Evolutionary conservation across 2,113 vertebrate species (phyloP), one percentile per base, ranked within the genome.

Genomic region (Phylloscopus trochilus): DNA sequence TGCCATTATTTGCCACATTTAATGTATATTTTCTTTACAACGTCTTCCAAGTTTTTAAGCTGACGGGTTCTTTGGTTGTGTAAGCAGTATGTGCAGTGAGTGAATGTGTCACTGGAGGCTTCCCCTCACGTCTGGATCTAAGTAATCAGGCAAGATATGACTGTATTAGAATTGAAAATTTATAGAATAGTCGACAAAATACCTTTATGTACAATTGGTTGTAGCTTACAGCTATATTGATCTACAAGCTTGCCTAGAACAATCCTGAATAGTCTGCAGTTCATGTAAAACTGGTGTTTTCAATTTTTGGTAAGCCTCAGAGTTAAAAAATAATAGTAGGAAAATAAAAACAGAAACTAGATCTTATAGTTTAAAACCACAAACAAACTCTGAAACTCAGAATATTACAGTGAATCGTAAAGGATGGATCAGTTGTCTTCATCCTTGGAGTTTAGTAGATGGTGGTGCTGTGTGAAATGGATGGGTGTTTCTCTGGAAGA

Each of bases 401-500:
- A 52, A 7, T 51, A 27, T 43, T 80, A 13, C 10, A 16, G 9
- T 4, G 17, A 26, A 22, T 76, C 0, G 0, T 68, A 75, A 58
- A 33, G 16, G 35, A 75, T 55, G 56, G 22, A 26, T 90, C 16
- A 9, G 30, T 69, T 17, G 35, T 88, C 59, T 74, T 53, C 33
- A 37, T 70, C n/a, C 52, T 52, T 62, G 41, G 75, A 41, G 30
- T 70, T 88, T 27, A 52, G 63, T 66, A 46, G 66, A 26, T 24
- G n/a, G 37, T 70, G 63, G 55, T 91, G 55, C 68, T 1, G 5
- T 70, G 73, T 85, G 75, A 69, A 58, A 18, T 27, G 51, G 53
- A 51, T 43, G 89, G 75, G 70, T 70, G 84, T 88, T 88, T 63
- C 84, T 70, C 59, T 90, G 80, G 63, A 93, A 81, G 39, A 86